A percentile compares a stretch with the other conserved stretches of the same genome.
These are phyloP conservation scores for Pterobdella sp. DNA, from an alignment of 2,888 invertebrate genomes.

Conservation along the genomic window DNA sequence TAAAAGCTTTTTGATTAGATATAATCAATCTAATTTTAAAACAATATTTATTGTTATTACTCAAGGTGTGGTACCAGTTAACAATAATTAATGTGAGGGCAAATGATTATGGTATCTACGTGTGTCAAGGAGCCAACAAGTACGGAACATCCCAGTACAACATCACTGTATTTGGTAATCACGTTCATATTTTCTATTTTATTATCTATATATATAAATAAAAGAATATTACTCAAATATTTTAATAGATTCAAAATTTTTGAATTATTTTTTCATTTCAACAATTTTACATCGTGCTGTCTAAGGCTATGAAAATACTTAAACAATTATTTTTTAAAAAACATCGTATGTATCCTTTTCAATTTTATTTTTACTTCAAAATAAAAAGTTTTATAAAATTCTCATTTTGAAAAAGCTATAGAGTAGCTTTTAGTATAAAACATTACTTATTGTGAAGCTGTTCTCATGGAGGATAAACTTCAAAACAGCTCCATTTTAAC, in stretches of 20 bases:
- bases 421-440: too few species aligned
- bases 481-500: too few species aligned
- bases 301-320: too few species aligned
- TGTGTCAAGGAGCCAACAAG: slow-evolving; percentile 44
- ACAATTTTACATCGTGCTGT: too few species aligned
- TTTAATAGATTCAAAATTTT: not conserved
- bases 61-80: slow-evolving; percentile 45
- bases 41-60: not conserved
- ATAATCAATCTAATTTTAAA: not conserved
- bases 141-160: slow-evolving; percentile 40
- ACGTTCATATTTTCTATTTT: too few species aligned
- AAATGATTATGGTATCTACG: slow-evolving; percentile 45
- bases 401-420: too few species aligned
- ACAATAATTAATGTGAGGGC: slow-evolving; percentile 47
- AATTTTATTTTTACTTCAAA: too few species aligned
- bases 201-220: not conserved
- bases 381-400: too few species aligned
- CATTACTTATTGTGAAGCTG: too few species aligned
- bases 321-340: too few species aligned
- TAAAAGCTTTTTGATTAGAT: not conserved
- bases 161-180: slow-evolving; percentile 44
- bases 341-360: too few species aligned
- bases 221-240: not conserved
- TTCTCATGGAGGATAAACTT: too few species aligned
- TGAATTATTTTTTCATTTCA: not conserved